Percentiles rank a stretch among this genome's conserved stretches.
Evolutionary conservation across 2,797 vertebrate genomes (phyloP).

Genomic region (Enteromius mattozi): DNA sequence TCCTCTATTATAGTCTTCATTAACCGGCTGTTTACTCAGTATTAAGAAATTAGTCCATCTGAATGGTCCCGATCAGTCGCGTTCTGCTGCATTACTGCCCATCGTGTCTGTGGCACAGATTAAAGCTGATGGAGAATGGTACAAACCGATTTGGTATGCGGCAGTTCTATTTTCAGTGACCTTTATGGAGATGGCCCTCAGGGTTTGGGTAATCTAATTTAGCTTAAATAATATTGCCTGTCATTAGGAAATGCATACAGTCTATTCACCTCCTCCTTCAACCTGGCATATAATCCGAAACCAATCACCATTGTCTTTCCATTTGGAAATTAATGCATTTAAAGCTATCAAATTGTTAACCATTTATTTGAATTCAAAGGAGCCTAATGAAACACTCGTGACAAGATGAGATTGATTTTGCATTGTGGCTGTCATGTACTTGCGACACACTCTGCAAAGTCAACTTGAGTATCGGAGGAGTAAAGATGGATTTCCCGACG

Average conservation of each 20-base stretch:
- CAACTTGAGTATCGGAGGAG: not conserved
- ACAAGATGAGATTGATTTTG: constrained; percentile 28
- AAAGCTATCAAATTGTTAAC: constrained; percentile 9
- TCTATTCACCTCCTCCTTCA: constrained; percentile 62
- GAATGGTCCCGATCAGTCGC: not conserved
- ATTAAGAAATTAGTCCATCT: constrained; percentile 15
- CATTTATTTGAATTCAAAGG: constrained; percentile 15
- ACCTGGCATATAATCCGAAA: constrained; percentile 71
- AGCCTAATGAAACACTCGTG: not conserved
- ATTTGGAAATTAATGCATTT: not conserved
- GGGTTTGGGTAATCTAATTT: constrained; percentile 75
- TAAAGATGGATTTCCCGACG: constrained; percentile 13
- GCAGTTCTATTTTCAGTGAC: constrained; percentile 68
- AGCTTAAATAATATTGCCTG: constrained; percentile 74
- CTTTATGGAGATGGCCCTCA: constrained; percentile 67
- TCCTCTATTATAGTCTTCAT: not conserved
- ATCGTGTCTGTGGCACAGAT: constrained; percentile 26
- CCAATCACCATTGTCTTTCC: constrained; percentile 71
- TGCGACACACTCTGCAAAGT: not conserved
- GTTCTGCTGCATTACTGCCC: not conserved
- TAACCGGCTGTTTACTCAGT: constrained; percentile 9
- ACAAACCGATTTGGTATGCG: constrained; percentile 58
- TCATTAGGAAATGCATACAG: constrained; percentile 71
- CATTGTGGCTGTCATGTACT: not conserved
- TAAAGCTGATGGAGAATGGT: constrained; percentile 32